Conservation (phyloP, 92 coral and sea anemone genomes). For the Porites evermanni region DNA sequence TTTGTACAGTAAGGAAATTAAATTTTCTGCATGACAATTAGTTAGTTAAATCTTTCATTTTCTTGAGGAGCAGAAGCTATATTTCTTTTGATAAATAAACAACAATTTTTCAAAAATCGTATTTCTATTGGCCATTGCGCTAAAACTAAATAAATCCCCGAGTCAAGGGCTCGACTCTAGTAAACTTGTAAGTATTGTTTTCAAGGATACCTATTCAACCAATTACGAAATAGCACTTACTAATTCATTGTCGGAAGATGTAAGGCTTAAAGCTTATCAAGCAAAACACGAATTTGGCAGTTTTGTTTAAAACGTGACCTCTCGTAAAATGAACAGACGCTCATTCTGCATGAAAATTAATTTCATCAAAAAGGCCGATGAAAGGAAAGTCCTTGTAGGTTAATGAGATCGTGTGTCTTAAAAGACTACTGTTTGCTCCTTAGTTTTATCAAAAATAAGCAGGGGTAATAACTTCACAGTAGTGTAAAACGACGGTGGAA, state of each 20-base stretch:
- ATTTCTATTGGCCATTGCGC: slow-evolving; percentile 3
- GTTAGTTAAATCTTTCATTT: not conserved
- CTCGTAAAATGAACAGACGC: not conserved
- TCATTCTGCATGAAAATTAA: not conserved
- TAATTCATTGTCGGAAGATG: slow-evolving; percentile 8
- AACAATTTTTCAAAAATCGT: not conserved
- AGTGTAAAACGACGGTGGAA: not conserved
- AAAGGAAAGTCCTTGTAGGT: not conserved
- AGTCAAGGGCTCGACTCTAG: not conserved
- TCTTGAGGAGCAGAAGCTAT: not conserved
- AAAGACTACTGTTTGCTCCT: not conserved
- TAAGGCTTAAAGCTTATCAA: not conserved
- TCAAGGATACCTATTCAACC: slow-evolving; percentile 11
- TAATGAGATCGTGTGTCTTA: not conserved
- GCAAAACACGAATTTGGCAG: not conserved
- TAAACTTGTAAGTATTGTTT: not conserved
- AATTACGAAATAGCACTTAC: slow-evolving; percentile 13
- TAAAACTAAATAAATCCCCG: not conserved
- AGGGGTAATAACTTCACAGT: not conserved
- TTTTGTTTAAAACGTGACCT: not conserved
- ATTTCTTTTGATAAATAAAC: not conserved
- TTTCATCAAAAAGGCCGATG: not conserved
- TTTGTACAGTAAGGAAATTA: slow-evolving; percentile 8
- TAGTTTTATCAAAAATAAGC: not conserved
- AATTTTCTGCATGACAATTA: slow-evolving; percentile 15